Base-by-base conservation (phyloP, 2,797 vertebrate genomes). In the Poecilia wingei region DNA sequence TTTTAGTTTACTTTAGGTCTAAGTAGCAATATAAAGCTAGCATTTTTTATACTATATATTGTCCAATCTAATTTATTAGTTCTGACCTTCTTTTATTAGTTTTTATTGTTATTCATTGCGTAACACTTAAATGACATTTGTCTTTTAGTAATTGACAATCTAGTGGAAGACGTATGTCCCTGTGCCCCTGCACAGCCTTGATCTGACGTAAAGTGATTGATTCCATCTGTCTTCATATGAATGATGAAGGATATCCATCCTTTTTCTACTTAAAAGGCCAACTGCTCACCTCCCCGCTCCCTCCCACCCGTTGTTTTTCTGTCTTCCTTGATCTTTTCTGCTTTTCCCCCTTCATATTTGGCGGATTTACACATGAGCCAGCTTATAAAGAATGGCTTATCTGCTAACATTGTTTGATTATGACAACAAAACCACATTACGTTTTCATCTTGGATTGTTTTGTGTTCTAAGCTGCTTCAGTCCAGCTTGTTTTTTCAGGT, bases 321-420 rank as follows among this genome's bases (percentile, higher is more conserved):
- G 51, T 73, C 71, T 79, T 22, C 4, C 82, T 83, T 75, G 46
- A 66, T 78, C 79, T 79, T 84, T 74, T 31, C 28, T 73, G 78
- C 55, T 61, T 79, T 71, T 45, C 4, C 70, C 20, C 31, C 59
- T 53, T 73, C 61, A 77, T 89, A 85, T 91, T 89, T 79, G 31
- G 47, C 51, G 85, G 86, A 91, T 90, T 89, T 90, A 83, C 85
- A 86, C 81, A 76, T 74, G 84, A 88, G 79, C 88, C 83, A 82
- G 79, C 73, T 85, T 78, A 90, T 87, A 31, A 91, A 86, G 55
- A 57, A 64, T 0, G 36, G 85, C 86, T 89, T 92, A 86, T 86
- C 86, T 90, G 83, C 76, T 85, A 84, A 89, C 82, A 84, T 89
- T 82, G 79, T 86, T 79, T 91, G 82, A 87, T 90, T 89, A 86